A percentile compares a stretch with the other conserved stretches of the same genome.
phyloP scores from a whole-genome alignment of 2,113 vertebrate genomes.

The Tor tambroides region DNA sequence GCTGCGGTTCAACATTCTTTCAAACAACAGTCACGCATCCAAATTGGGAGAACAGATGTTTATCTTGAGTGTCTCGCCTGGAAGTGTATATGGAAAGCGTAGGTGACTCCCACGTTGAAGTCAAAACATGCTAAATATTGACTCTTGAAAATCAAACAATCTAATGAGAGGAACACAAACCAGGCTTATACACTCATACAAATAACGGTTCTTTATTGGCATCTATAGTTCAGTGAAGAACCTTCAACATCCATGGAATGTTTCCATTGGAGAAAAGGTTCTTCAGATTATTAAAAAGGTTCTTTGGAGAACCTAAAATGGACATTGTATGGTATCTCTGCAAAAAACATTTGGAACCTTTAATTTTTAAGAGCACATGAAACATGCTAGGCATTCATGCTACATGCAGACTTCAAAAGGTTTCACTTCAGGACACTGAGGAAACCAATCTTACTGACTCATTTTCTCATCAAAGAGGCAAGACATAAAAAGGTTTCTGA shows the following conservation, averaged over 20 bases:
- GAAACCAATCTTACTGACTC: not conserved
- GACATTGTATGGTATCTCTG: too few relatives aligned
- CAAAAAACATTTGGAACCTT: too few relatives aligned
- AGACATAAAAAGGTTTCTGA: not conserved
- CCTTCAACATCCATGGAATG: too few relatives aligned
- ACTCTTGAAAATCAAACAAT: not conserved
- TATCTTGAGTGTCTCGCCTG: not conserved
- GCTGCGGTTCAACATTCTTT: not conserved
- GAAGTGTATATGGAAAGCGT: not conserved
- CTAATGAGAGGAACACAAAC: not conserved
- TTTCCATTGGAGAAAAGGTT: too few relatives aligned
- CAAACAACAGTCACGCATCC: conserved; percentile 19
- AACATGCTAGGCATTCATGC: not conserved
- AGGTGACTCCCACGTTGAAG: not conserved
- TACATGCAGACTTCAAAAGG: not conserved
- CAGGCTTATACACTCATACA: not conserved
- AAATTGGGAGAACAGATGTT: conserved; percentile 21
- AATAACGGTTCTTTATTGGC: too few relatives aligned
- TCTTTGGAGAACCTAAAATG: too few relatives aligned
- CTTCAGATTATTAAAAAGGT: too few relatives aligned
- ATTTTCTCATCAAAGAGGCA: not conserved
- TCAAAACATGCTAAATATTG: not conserved
- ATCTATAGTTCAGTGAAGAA: not conserved
- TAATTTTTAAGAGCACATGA: not conserved
- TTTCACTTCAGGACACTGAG: not conserved